phyloP scores from a whole-genome alignment of 2,113 vertebrate species.

The Archocentrus centrarchus region DNA sequence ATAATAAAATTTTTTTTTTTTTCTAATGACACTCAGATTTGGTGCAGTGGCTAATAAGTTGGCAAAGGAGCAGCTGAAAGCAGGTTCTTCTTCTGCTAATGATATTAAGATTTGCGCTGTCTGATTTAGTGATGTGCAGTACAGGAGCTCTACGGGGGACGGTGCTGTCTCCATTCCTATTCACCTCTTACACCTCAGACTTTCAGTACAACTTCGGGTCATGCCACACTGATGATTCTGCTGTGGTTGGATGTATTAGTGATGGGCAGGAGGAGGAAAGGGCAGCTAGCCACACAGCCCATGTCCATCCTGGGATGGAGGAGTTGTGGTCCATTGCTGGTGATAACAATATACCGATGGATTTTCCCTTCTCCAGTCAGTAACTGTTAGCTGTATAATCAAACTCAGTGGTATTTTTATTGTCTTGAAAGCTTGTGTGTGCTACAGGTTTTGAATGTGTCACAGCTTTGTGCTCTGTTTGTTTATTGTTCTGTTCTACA shows the following conservation, averaged over 20 bases:
- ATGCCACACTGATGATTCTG: too few species aligned
- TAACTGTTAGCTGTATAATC: not conserved
- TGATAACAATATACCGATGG: not conserved
- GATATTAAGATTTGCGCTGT: not conserved
- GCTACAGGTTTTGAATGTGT: not conserved
- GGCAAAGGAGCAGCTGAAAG: too few species aligned
- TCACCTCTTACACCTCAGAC: not conserved
- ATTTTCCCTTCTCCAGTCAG: not conserved
- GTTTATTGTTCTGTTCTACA: not conserved
- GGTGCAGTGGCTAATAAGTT: too few species aligned
- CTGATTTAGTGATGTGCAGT: not conserved
- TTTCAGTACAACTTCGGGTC: too few species aligned
- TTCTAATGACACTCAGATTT: too few species aligned
- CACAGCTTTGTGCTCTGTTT: not conserved
- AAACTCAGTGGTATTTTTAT: not conserved
- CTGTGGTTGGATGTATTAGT: too few species aligned
- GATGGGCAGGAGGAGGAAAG: too few species aligned
- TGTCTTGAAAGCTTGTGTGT: not conserved
- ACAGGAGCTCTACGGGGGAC: not conserved
- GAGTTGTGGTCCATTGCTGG: not conserved
- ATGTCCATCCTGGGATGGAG: not conserved
- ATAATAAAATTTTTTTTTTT: too few species aligned
- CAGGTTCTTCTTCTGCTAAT: too few species aligned
- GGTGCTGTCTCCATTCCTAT: not conserved
- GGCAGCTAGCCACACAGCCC: too few species aligned